Base-by-base conservation (phyloP, 2,888 invertebrate species). In the Eupithecia pulchellata region DNA sequence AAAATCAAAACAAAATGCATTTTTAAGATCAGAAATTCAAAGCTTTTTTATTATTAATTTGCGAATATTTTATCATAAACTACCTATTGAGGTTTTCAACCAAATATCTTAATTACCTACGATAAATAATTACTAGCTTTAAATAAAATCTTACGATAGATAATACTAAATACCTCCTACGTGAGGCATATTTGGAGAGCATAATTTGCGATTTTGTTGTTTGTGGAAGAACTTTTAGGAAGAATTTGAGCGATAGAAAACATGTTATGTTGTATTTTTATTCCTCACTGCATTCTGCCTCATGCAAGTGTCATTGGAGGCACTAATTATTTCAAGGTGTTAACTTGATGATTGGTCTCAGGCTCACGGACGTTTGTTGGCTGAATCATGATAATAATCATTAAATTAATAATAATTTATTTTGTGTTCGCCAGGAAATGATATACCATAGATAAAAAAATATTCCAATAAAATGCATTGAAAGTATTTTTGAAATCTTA, bases 51-150 rank as follows among this genome's bases (percentile, higher is more conserved):
- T 9, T 52, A 42, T 52, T 4, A 25, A 52, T 25, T 13, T 13
- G 13, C 4, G 4, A 52, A 20, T 52, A 17, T 13, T 39, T 39
- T 39, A 8, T 27, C 17, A 61, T 6, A 6, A 32, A 34, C 34
- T 61, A 60, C 60, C 34, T 61, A 61, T 3, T 25, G 0, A 61
- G 61, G 61, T n/a, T 61, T 36, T 36, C 34, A 25, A 61, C 13
- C 13, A 13, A 34, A 25, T 61, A 36, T 13, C 34, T 20, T 34
- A 20, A 61, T 32, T 36, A 61, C 34, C 20, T 34, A 36, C 61
- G 61, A 61, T 61, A n/a, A 34, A 60, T n/a, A 11, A 29, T 11
- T 34, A 61, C 34, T 32, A 61, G n/a, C n/a, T n/a, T n/a, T n/a
- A n/a, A n/a, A n/a, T n/a, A n/a, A n/a, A n/a, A n/a, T n/a, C n/a